Evolutionary conservation across 2,113 vertebrate species (phyloP).

Genomic region (Poecilia latipinna): DNA sequence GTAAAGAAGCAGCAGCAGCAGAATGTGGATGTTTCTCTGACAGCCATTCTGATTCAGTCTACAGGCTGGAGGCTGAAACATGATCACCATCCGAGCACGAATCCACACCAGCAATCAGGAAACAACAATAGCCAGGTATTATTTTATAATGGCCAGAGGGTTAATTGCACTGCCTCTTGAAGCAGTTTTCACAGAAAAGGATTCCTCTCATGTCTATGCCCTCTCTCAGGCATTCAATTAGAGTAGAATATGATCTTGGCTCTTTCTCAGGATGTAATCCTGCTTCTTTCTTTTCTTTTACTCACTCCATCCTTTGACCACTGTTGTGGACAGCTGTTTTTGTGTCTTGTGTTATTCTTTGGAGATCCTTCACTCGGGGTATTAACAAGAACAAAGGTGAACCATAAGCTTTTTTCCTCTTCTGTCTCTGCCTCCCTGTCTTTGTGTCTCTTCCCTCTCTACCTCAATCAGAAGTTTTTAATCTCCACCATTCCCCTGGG

Average conservation of each 20-base stretch:
- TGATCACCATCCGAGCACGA: slow-evolving; percentile 49
- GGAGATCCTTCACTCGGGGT: slow-evolving; percentile 63
- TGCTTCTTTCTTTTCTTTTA: slow-evolving; percentile 41
- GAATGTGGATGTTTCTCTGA: slow-evolving; percentile 35
- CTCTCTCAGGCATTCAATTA: slow-evolving; percentile 67
- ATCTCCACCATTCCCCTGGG: slow-evolving; percentile 63
- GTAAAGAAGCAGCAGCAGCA: slow-evolving; percentile 63
- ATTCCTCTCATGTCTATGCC: slow-evolving; percentile 66
- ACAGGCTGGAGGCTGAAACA: slow-evolving; percentile 58
- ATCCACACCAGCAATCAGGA: slow-evolving; percentile 39
- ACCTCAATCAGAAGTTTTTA: slow-evolving; percentile 76
- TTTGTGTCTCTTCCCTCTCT: slow-evolving; percentile 51
- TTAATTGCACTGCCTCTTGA: slow-evolving; percentile 67
- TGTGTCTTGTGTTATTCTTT: slow-evolving; percentile 53
- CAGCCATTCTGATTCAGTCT: slow-evolving; percentile 44
- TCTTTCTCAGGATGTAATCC: slow-evolving; percentile 54
- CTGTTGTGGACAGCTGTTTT: slow-evolving; percentile 52
- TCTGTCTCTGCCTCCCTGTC: slow-evolving; percentile 36
- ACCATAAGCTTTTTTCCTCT: slow-evolving; percentile 54
- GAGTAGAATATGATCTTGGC: slow-evolving; percentile 60
- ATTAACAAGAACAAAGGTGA: slow-evolving; percentile 75
- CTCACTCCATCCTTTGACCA: slow-evolving; percentile 68
- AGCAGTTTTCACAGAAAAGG: slow-evolving; percentile 59
- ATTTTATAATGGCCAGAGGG: slow-evolving; percentile 59
- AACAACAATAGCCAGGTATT: slow-evolving; percentile 58